These are phyloP conservation scores for Babyrousa celebensis DNA, from an alignment of 2,797 vertebrate species.

Conservation along the genomic window DNA sequence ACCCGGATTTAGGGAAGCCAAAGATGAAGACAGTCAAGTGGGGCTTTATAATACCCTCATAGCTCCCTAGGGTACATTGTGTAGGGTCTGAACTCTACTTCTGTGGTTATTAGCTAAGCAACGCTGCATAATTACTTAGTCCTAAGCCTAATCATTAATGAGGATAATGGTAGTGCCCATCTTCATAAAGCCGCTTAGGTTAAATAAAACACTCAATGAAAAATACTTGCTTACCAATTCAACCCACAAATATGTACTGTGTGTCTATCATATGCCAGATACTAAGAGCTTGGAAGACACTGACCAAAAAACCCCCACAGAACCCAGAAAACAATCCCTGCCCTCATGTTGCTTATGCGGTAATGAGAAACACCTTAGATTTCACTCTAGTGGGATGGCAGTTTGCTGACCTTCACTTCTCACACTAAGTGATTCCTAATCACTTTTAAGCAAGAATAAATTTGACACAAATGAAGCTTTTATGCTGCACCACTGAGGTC, in stretches of 20 bases:
- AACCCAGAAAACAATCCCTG: background rate
- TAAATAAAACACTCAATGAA: constrained; percentile 25
- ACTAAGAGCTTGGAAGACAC: background rate
- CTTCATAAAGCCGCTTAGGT: constrained; percentile 31
- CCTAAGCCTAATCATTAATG: constrained; percentile 11
- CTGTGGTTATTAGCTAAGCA: background rate
- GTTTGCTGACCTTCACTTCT: constrained; percentile 12
- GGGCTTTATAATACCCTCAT: background rate
- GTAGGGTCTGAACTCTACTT: background rate
- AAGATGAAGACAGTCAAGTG: background rate
- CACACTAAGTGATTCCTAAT: constrained; percentile 36
- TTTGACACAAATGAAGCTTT: constrained; percentile 25
- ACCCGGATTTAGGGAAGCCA: background rate
- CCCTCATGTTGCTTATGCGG: background rate
- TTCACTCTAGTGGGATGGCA: background rate
- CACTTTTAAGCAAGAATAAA: constrained; percentile 57
- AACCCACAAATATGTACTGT: background rate
- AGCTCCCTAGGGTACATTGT: background rate
- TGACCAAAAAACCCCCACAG: background rate
- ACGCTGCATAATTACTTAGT: constrained; percentile 5
- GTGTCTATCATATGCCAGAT: constrained; percentile 1
- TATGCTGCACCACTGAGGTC: background rate
- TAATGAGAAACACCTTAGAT: background rate
- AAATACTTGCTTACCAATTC: constrained; percentile 7
- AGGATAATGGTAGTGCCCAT: background rate